Conservation (phyloP, 2,888 invertebrate genomes). For the Buathra laborator region DNA sequence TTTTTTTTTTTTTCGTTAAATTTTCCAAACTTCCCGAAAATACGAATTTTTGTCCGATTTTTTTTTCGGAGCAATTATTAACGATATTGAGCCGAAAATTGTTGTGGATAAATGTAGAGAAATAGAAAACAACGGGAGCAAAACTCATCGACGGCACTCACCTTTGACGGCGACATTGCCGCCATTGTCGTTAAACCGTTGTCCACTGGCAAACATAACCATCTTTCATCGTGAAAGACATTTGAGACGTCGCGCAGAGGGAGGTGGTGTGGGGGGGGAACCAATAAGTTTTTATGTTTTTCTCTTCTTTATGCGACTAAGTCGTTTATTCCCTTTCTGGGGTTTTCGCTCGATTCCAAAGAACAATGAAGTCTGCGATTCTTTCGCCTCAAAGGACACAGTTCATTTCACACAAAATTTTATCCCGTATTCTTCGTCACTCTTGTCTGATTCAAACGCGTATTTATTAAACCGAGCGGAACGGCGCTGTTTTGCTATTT, state of each 20-base stretch:
- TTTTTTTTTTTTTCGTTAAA: background rate
- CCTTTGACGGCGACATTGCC: conserved; percentile 92
- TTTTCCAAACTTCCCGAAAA: background rate
- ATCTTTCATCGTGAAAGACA: conserved; percentile 75
- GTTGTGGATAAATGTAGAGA: conserved; percentile 14
- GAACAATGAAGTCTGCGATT: background rate
- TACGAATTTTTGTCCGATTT: too few relatives aligned
- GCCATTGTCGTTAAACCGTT: conserved; percentile 88
- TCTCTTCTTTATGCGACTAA: background rate
- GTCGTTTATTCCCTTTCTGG: too few relatives aligned
- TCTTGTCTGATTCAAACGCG: background rate
- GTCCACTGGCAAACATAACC: conserved; percentile 82
- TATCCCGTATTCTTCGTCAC: background rate
- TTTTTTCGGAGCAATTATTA: background rate
- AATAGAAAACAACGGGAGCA: background rate
- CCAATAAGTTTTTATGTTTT: background rate
- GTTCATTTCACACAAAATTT: background rate
- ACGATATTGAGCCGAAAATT: conserved; percentile 17
- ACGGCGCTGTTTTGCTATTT: conserved; percentile 1
- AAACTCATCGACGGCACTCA: conserved; percentile 83
- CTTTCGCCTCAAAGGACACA: background rate
- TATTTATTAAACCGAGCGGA: conserved; percentile 1
- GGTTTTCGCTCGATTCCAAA: background rate
- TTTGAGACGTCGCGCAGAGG: conserved; percentile 31
- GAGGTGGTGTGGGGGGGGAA: background rate